Base-by-base conservation (phyloP, 2,113 vertebrate genomes). In the Marmota monax region DNA sequence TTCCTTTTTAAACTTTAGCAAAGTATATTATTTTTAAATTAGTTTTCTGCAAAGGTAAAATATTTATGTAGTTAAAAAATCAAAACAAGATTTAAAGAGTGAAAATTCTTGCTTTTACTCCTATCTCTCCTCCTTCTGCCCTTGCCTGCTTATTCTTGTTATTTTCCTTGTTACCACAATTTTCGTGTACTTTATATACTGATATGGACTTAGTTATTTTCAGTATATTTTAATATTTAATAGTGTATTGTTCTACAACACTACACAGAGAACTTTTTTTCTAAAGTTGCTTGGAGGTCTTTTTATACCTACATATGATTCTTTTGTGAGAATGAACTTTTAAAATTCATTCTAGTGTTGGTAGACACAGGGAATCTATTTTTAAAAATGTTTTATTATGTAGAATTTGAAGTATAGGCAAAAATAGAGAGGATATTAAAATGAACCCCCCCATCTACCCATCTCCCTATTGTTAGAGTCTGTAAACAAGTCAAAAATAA, bases 281-380 rank as follows among this genome's bases (percentile, higher is more conserved):
- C 70, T 37, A 37, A 70, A 82, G 51, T 92, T 90, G 1, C 76
- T 76, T 77, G 37, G 56, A 29, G 76, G 34, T 37, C 39, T 82
- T 48, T 76, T 87, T 65, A 76, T 2, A 90, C 39, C 6, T 80
- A 20, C 14, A 39, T 79, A 13, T 65, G 58, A 37, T 93, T 93
- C n/a, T 78, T 97, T 93, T 88, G 74, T 80, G 56, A n/a, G n/a
- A 87, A 70, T 48, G 18, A 5, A 53, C 17, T 92, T 96, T 95
- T 63, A 27, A 63, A 63, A 63, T 80, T 27, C 18, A 53, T 85
- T 91, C 51, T 82, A 23, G 29, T 95, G 3, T 86, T 69, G 23
- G 14, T 58, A 1, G 76, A 73, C 23, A 90, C 25, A 85, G 34
- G 42, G 79, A 88, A 77, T 84, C 16, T 48, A 77, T 34, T 88